Base-by-base conservation (phyloP, 2,797 vertebrate species). In the Myotis pilosus region DNA sequence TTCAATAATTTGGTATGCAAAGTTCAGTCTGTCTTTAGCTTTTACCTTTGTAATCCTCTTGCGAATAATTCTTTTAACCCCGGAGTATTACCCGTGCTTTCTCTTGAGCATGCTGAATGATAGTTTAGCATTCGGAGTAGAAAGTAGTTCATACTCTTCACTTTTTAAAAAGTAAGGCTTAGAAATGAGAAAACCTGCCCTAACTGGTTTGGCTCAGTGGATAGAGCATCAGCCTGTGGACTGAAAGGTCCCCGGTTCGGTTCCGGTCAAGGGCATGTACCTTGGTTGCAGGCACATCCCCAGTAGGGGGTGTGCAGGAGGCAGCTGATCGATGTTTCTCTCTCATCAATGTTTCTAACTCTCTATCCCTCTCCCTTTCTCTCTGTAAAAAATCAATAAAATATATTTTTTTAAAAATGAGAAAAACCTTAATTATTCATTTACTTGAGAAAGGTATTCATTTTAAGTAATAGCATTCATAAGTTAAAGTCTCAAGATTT, bases 101-200 rank as follows among this genome's bases (percentile, higher is more conserved):
- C 60, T 66, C 64, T 80, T 72, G 23, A 78, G 62, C 23, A 7
- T 89, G n/a, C 25, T 69, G 12, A 41, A 49, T 75, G 55, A 57
- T 78, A 60, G 8, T 38, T 92, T n/a, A 88, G 19, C 41, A 49
- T 79, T 91, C n/a, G 23, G 25, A 88, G 13, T 81, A 85, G 72
- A 84, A 20, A 79, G n/a, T 23, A 30, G n/a, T 91, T 87, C 15
- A 55, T 71, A 25, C 3, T 53, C 23, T 78, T 81, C 19, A 69
- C 30, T 49, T 94, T 57, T 91, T 75, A 53, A 17, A 60, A 75
- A 79, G 19, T 57, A 2, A 69, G 41, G 41, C 41, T 93, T 95
- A 87, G 47, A 89, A 93, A 92, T 92, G 4, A 51, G 71, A 62
- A 95, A 47, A 91, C 51, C 13, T 47, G 47, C 47, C 12, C 47